These are phyloP conservation scores for Heliconius hewitsoni DNA, from an alignment of 1,140 invertebrate genomes.

Conservation along the genomic window DNA sequence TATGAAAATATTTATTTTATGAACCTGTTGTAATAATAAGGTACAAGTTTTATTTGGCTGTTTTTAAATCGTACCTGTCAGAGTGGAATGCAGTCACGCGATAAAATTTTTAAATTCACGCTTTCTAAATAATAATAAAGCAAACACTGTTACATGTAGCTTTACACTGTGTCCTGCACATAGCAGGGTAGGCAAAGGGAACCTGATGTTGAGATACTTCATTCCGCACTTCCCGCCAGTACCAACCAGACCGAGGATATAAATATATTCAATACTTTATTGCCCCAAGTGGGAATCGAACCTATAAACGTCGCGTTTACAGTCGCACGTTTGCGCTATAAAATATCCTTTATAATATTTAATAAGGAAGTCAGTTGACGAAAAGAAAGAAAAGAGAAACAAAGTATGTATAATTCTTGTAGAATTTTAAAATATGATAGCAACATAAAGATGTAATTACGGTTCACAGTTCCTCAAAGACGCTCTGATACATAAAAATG, in stretches of 20 bases:
- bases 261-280: too few species aligned
- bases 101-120: not conserved
- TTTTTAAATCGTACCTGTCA: not conserved
- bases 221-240: too few species aligned
- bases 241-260: too few species aligned
- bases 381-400: not conserved
- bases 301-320: too few species aligned
- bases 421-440: not conserved
- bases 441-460: not conserved
- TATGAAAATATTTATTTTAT: not conserved
- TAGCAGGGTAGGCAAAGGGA: too few species aligned
- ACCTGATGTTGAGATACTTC: too few species aligned
- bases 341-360: not conserved
- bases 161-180: too few species aligned
- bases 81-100: not conserved
- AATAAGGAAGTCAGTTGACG: not conserved
- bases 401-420: not conserved
- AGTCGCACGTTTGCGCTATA: too few species aligned
- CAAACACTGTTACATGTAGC: not conserved
- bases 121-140: not conserved
- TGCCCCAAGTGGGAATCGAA: too few species aligned
- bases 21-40: not conserved
- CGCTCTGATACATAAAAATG: slow-evolving; percentile 32
- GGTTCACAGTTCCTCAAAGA: slow-evolving; percentile 27
- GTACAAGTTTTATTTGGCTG: not conserved